Evolutionary conservation across 2,113 vertebrate genomes (phyloP), one percentile per base, ranked within the genome.

Genomic region (Larimichthys crocea): DNA sequence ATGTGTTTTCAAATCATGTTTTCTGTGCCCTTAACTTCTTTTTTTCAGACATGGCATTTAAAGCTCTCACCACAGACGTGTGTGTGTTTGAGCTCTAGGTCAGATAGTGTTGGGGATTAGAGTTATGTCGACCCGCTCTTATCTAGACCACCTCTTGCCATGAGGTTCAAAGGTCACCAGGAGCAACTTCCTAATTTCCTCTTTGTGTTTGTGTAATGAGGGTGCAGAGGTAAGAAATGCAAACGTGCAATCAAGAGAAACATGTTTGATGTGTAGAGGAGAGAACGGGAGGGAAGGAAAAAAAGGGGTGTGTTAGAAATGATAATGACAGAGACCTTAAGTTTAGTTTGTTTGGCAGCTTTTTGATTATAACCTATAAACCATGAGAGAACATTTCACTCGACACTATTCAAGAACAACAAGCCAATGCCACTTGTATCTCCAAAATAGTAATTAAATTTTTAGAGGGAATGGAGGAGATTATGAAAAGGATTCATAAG

Each of bases 131-230:
- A 59, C 11, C 29, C 5, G 16, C 20, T 55, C 61, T 31, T 65
- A 79, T 73, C 66, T 12, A 29, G 8, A 53, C 65, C 16, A 72
- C 20, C 17, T n/a, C 10, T 26, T 12, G 11, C 40, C 48, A 68
- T 17, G 48, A 29, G 35, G 76, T 60, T 72, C 26, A 86, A 60
- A 76, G 53, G 56, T 77, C 76, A 76, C 2, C 59, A 68, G 52
- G 3, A 26, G 57, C 50, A 69, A 17, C 65, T 65, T 73, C 19
- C 46, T 26, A 20, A 74, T 80, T 46, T 78, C 42, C 42, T 56
- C 56, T 72, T 19, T 48, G 17, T 24, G 50, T 55, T 50, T 16
- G 31, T 22, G 6, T 48, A 52, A 71, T 67, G 53, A 35, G 17
- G 19, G 24, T 24, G 12, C 3, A n/a, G 29, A 61, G 11, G 14